These are phyloP conservation scores for Pyralis farinalis DNA, from an alignment of 2,888 invertebrate genomes.

Conservation along the genomic window DNA sequence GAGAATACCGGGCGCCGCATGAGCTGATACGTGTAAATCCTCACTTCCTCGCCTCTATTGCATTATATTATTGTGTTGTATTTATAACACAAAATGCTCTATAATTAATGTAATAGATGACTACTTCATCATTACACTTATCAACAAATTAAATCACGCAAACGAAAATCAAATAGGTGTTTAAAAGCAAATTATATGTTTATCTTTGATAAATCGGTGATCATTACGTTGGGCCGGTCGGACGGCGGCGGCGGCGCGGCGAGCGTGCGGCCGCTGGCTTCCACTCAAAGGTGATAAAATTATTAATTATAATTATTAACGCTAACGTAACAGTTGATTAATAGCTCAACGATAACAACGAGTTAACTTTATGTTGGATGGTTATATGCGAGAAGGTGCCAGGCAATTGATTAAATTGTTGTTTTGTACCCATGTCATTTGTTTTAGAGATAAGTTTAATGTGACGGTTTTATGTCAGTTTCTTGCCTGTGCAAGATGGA, in stretches of 20 bases:
- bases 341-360: slow-evolving; percentile 54
- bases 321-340: slow-evolving; percentile 61
- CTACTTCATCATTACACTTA: not conserved
- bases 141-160: not conserved
- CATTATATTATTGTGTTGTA: too few species aligned
- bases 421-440: too few species aligned
- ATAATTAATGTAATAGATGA: not conserved
- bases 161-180: slow-evolving; percentile 19
- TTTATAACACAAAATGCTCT: too few species aligned
- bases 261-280: slow-evolving; percentile 26
- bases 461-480: too few species aligned
- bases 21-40: too few species aligned
- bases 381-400: slow-evolving; percentile 22
- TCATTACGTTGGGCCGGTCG: slow-evolving; percentile 28
- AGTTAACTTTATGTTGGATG: slow-evolving; percentile 33
- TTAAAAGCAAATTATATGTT: slow-evolving; percentile 23
- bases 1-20: too few species aligned
- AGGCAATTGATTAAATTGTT: too few species aligned
- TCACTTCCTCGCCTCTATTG: too few species aligned
- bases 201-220: slow-evolving; percentile 33
- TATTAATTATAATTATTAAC: slow-evolving; percentile 72
- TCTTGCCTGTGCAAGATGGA: too few species aligned
- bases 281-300: slow-evolving; percentile 63
- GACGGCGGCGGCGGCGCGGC: too few species aligned
- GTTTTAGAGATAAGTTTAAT: too few species aligned